These are phyloP conservation scores for Peromyscus leucopus DNA, from an alignment of 2,113 vertebrate species.

Conservation along the genomic window DNA sequence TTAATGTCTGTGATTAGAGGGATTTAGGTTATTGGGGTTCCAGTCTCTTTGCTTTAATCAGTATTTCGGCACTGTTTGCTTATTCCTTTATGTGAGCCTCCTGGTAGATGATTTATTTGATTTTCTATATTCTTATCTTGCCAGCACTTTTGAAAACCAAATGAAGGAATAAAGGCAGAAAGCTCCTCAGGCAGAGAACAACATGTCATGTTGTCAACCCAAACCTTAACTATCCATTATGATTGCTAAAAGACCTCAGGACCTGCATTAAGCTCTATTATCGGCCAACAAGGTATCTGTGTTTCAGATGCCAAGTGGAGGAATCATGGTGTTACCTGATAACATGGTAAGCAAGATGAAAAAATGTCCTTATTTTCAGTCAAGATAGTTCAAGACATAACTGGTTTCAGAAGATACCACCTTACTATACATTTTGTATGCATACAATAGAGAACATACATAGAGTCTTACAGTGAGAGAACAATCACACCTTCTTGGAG, in stretches of 20 bases:
- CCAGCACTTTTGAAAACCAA: constrained; percentile 72
- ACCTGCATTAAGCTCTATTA: constrained; percentile 69
- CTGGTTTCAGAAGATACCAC: neutral
- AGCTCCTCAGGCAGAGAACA: constrained; percentile 61
- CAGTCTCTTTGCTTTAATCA: constrained; percentile 77
- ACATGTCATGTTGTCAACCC: constrained; percentile 65
- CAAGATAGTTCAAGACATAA: neutral
- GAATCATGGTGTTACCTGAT: neutral
- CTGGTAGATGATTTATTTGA: constrained; percentile 79
- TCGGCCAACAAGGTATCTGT: neutral
- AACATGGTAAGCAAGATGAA: neutral
- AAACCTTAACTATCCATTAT: constrained; percentile 66
- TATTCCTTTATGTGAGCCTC: constrained; percentile 68
- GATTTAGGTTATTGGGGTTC: constrained; percentile 66
- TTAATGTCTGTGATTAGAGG: constrained; percentile 63
- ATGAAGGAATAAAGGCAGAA: constrained; percentile 13
- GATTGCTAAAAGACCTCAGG: constrained; percentile 76
- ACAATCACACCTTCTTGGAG: neutral
- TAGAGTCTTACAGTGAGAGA: neutral
- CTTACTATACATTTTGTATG: neutral
- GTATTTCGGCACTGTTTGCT: constrained; percentile 72
- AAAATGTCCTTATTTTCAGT: neutral
- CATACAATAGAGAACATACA: neutral
- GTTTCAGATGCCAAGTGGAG: neutral
- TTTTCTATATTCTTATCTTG: constrained; percentile 78